These are phyloP conservation scores for Trachelus stipa DNA, from an alignment of 2,888 invertebrate species.

Conservation along the genomic window DNA sequence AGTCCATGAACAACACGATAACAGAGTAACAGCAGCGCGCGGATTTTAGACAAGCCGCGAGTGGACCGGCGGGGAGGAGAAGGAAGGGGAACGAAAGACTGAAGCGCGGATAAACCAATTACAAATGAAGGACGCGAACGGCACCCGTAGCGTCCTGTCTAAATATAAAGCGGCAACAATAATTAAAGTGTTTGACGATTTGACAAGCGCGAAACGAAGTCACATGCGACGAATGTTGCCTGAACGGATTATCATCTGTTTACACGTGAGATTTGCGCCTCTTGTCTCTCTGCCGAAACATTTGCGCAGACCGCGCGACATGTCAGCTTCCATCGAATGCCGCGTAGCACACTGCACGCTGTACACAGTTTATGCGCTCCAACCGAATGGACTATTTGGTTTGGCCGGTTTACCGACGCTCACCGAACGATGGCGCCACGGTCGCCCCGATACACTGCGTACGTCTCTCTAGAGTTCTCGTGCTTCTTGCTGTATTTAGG, in stretches of 20 bases:
- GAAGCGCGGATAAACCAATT: conserved; percentile 11
- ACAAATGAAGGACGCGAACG: conserved; percentile 31
- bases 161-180: conserved; percentile 48
- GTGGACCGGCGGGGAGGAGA: conserved; percentile 25
- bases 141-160: conserved; percentile 18
- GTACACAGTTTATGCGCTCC: not conserved
- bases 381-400: not conserved
- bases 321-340: not conserved
- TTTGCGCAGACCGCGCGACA: not conserved
- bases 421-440: not conserved
- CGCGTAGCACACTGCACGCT: not conserved
- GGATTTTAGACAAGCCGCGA: conserved; percentile 33
- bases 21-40: not conserved
- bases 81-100: conserved; percentile 20
- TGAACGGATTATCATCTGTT: conserved; percentile 48
- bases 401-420: not conserved
- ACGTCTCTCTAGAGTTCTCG: not conserved
- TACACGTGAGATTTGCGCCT: conserved; percentile 42
- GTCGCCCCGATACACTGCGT: not conserved
- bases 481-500: not conserved
- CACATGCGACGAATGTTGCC: conserved; percentile 46
- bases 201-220: conserved; percentile 52
- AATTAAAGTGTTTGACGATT: conserved; percentile 57
- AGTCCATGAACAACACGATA: not conserved
- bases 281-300: conserved; percentile 6